Base-by-base conservation (phyloP, 2,888 invertebrate genomes). In the Cistogaster globosa region DNA sequence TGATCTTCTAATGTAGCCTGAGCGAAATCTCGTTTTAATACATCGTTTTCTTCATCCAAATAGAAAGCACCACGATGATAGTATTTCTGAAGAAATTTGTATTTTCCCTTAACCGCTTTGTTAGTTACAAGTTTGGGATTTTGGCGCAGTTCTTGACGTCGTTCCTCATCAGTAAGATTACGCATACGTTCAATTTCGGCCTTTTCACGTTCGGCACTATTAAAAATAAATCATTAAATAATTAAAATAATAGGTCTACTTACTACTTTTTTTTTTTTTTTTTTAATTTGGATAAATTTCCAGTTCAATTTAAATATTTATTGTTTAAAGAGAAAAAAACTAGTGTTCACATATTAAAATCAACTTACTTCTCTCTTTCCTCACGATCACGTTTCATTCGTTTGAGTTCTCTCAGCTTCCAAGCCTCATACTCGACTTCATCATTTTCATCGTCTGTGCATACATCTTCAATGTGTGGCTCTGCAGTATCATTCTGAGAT, bases 21-120 rank as follows among this genome's bases (percentile, higher is more conserved):
- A 0, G 98, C 97, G 93, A 98, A 98, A 91, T 99, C 98, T 89
- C 98, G 95, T 91, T 97, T 98, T 90, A 96, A 96, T 18, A 98
- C 96, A 51, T 96, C 96, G 74, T 98, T 97, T 88, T 99, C 98
- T 89, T 96, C 96, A 90, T 98, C 97, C 95, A 99, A 94, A 92
- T 98, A 99, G 94, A 99, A 99, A 4, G 98, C 99, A 93, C 99
- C 99, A 90, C 99, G 96, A 94, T 99, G 99, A 92, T 98, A 99
- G 93, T 99, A 99, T 92, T 99, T 99, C 93, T 99, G 99, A 88
- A 99, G 93, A 93, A 99, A 99, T 93, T 99, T 99, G 94, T 99
- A 99, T 93, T 99, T 99, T 84, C 99, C 99, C 93, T 99, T 99
- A 72, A 96, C 95, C 0, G 97, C 96, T 92, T 99, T 98, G 93